Base-by-base conservation (phyloP, 53 echinoderm and acorn worm species). In the Echinometra lucunter region DNA sequence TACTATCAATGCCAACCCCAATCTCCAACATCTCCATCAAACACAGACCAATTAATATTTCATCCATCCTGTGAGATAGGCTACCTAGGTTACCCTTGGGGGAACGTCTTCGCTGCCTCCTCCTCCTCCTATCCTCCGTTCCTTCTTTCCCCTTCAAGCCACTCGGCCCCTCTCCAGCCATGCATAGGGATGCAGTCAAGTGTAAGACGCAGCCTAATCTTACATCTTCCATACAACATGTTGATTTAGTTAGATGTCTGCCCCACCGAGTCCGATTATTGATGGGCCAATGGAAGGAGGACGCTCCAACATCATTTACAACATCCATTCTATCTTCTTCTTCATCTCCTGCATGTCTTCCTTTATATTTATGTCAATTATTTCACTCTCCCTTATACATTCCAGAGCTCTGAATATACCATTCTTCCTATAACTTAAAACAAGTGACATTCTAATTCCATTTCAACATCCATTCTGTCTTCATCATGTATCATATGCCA, bases 161-260 rank as follows among this genome's bases (percentile, higher is more conserved):
- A 35, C 37, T 19, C 23, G 28, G 49, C 85, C 85, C 81, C 40
- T 85, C 45, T n/a, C 85, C 30, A 49, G 49, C 49, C 85, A 85
- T 25, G 85, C 37, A 85, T 15, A 45, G 85, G 85, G 49, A 37
- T 8, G 44, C 85, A 85, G 85, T 49, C 47, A 49, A 28, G 85
- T 49, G 85, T 85, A 85, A 85, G 85, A 49, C 49, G 11, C 47
- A 19, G 85, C 85, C 85, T 85, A 85, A 85, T 85, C 85, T 49
- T 85, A 85, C 85, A 85, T 45, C 53, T 85, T 49, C 49, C n/a
- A 34, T 27, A 85, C 85, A 85, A 85, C 85, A 85, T 85, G 85
- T 85, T 85, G 85, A 85, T 85, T 85, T 85, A 49, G 85, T 49
- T 85, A 85, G 45, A 85, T 47, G 47, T 47, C 53, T 85, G 85